Evolutionary conservation across 2,797 vertebrate species (phyloP).

Genomic region (Ceryle rudis): DNA sequence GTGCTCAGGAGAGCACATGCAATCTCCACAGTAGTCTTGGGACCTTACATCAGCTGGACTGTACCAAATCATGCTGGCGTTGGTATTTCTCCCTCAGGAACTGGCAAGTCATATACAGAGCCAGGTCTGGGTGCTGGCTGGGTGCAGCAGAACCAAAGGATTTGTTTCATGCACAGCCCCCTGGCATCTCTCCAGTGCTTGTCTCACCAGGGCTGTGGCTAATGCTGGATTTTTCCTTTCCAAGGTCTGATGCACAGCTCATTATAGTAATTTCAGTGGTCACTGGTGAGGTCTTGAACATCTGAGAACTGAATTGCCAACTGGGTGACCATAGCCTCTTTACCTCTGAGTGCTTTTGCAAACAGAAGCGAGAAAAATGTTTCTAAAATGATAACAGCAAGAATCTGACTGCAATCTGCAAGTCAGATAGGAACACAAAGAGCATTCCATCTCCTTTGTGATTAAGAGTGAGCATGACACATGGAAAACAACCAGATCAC

Average conservation of each 20-base stretch:
- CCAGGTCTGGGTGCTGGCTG: neutral
- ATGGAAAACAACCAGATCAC: conserved; percentile 54
- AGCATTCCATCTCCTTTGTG: conserved; percentile 50
- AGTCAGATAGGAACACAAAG: conserved; percentile 45
- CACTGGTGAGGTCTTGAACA: neutral
- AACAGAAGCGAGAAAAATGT: neutral
- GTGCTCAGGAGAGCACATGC: rapidly evolving
- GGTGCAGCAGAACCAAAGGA: rapidly evolving
- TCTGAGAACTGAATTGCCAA: neutral
- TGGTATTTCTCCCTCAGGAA: neutral
- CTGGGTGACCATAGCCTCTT: neutral
- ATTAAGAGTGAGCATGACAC: conserved; percentile 45
- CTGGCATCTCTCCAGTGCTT: neutral
- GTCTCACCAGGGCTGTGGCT: neutral
- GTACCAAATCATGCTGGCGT: neutral
- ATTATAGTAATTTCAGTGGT: neutral
- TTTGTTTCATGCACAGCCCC: neutral
- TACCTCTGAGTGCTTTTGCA: neutral
- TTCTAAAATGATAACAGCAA: conserved; percentile 13
- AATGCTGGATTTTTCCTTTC: neutral
- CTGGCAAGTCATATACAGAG: neutral
- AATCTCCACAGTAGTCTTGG: neutral
- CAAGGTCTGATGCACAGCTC: neutral
- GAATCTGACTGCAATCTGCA: conserved; percentile 32
- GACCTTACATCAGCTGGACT: neutral